These are phyloP conservation scores for Enteromius treurensis DNA, from an alignment of 2,797 vertebrate species.

Conservation along the genomic window DNA sequence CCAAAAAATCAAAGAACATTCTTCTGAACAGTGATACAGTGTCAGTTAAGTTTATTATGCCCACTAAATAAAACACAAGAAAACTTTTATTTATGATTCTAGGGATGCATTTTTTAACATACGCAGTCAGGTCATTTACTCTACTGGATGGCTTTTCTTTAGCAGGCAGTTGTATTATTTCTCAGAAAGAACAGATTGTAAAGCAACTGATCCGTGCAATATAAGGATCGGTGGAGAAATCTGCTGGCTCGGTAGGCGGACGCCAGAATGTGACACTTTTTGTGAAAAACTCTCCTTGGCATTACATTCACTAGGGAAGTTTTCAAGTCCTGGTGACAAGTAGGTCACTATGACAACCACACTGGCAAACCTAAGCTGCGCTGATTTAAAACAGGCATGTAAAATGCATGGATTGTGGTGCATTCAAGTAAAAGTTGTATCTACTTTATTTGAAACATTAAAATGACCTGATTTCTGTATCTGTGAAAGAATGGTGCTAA, in stretches of 20 bases:
- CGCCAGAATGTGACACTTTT: slow-evolving; percentile 23
- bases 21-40: background rate
- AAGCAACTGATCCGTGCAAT: slow-evolving; percentile 26
- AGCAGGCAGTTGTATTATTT: background rate
- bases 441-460: background rate
- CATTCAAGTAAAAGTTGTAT: background rate
- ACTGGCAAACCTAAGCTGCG: slow-evolving; percentile 36
- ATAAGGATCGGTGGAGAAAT: slow-evolving; percentile 10
- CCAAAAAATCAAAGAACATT: background rate
- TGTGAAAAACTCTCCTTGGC: slow-evolving; percentile 25
- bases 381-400: slow-evolving; percentile 23
- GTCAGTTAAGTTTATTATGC: background rate
- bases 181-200: slow-evolving; percentile 22
- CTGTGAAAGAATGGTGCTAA: background rate
- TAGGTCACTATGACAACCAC: slow-evolving; percentile 56
- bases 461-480: background rate
- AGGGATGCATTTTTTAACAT: background rate
- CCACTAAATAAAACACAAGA: background rate
- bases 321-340: slow-evolving; percentile 32
- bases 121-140: background rate
- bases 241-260: slow-evolving; percentile 7
- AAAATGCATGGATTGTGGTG: background rate
- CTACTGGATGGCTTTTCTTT: background rate
- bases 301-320: slow-evolving; percentile 33
- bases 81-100: background rate